Percentiles rank a stretch among this genome's conserved stretches.
These are phyloP conservation scores for Oryzias woworae DNA, from an alignment of 2,113 vertebrate genomes.

Conservation along the genomic window DNA sequence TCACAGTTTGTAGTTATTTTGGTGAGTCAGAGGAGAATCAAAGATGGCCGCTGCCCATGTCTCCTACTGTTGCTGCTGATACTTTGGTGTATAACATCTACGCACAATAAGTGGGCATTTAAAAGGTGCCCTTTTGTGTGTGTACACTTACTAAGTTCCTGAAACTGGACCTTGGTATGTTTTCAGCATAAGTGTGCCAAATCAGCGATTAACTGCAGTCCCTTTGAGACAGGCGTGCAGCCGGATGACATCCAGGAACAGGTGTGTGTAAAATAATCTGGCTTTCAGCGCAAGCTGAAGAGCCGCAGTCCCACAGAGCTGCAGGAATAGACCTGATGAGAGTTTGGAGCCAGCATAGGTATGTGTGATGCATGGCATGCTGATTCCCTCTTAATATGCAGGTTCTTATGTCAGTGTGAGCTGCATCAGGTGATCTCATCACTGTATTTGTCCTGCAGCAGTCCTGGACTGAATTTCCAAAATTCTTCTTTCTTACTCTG, in stretches of 20 bases:
- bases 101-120: not conserved
- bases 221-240: constrained; percentile 62
- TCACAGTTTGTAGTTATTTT: constrained; percentile 34
- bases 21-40: constrained; percentile 26
- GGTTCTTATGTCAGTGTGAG: no score
- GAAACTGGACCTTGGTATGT: constrained; percentile 73
- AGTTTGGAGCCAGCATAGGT: constrained; percentile 39
- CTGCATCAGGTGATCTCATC: no score
- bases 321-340: constrained; percentile 69
- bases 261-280: constrained; percentile 69
- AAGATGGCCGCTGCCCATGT: constrained; percentile 40
- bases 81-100: not conserved
- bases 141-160: constrained; percentile 24
- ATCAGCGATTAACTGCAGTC: constrained; percentile 71
- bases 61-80: not conserved
- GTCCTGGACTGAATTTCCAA: no score
- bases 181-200: constrained; percentile 73
- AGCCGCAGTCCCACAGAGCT: constrained; percentile 24
- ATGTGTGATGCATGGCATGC: constrained; percentile 19
- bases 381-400: constrained; percentile 18
- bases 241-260: constrained; percentile 58
- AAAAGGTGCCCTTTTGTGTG: constrained; percentile 12
- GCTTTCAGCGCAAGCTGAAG: constrained; percentile 24
- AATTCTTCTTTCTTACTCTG: no score
- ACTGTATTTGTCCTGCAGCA: no score